A percentile compares a stretch with the other conserved stretches of the same genome.
phyloP scores from a whole-genome alignment of 2,888 invertebrate species.

The Drosophila prostipennis region DNA sequence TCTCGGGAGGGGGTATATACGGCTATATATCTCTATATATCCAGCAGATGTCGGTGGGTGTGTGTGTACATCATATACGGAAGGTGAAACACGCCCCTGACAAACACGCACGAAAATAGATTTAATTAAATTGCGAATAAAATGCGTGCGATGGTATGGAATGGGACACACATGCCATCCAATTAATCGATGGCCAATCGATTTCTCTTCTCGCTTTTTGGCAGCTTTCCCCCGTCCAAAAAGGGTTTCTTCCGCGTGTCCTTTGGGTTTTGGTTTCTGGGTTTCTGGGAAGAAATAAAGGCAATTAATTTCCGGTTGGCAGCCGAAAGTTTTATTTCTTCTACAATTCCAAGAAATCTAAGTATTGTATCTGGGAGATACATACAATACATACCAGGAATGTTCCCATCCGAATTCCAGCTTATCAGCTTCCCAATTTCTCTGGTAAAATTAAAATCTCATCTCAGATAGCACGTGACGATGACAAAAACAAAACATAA shows the following conservation, averaged over 20 bases:
- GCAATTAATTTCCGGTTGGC: slow-evolving; percentile 54
- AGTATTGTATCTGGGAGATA: slow-evolving; percentile 20
- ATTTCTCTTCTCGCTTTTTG: slow-evolving; percentile 26
- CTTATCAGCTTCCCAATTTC: slow-evolving; percentile 23
- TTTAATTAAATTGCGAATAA: slow-evolving; percentile 78
- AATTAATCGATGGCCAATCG: slow-evolving; percentile 74
- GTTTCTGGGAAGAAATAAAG: slow-evolving; percentile 32
- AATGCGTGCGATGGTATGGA: slow-evolving; percentile 48
- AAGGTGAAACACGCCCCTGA: slow-evolving; percentile 66
- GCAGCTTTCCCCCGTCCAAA: slow-evolving; percentile 12
- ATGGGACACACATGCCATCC: slow-evolving; percentile 45
- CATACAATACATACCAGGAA: slow-evolving; percentile 20
- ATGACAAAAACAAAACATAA: slow-evolving; percentile 71
- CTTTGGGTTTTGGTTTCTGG: slow-evolving; percentile 10
- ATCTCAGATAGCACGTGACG: slow-evolving; percentile 44
- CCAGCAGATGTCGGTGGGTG: slow-evolving; percentile 12
- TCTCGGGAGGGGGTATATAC: slow-evolving; percentile 14
- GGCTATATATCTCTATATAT: slow-evolving; percentile 2
- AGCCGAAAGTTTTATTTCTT: background rate
- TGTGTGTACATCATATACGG: slow-evolving; percentile 28
- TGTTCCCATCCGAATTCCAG: slow-evolving; percentile 44
- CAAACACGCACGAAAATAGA: slow-evolving; percentile 73
- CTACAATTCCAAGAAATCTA: slow-evolving; percentile 29
- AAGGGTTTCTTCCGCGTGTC: slow-evolving; percentile 54
- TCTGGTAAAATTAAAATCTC: slow-evolving; percentile 4